Evolutionary conservation across 2,888 invertebrate genomes (phyloP), one percentile per base, ranked within the genome.

Genomic region (Pristionchus fissidentatus): DNA sequence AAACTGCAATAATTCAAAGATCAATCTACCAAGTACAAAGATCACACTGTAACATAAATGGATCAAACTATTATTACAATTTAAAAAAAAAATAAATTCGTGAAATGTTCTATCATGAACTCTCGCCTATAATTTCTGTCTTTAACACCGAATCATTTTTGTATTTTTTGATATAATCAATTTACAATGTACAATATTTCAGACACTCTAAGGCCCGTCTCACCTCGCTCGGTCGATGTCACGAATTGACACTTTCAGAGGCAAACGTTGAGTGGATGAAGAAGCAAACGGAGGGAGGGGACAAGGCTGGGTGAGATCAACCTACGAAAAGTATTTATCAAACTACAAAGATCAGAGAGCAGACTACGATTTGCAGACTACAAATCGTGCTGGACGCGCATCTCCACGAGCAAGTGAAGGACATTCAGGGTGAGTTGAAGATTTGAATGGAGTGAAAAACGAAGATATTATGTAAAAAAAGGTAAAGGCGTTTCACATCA

Each of bases 141-240:
- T 55, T 22, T 55, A 19, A 10, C n/a, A n/a, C n/a, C n/a, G n/a
- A n/a, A n/a, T 60, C 60, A 41, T 22, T 73, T 29, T 73, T 73
- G 26, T 3, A 38, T 29, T 41, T 41, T 73, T 73, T 26, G 13
- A 19, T 13, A 43, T 7, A 38, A 73, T 13, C 29, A 73, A 7
- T n/a, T 38, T 38, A 73, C 35, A n/a, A 15, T 32, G n/a, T 62
- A 26, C 5, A 62, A 32, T 43, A 5, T 73, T 5, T 10, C 84
- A 86, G 88, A 78, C 90, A 87, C 80, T 88, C 90, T 10, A 85
- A 84, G 22, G 87, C 88, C 19, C 87, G 90, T 13, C 87, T 90
- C 32, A 91, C 91, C 5, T 90, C 90, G 73, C 86, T 92, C 32
- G 91, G 91, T 0, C 88, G 88, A 60, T 91, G 91, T 62, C 89